These are phyloP conservation scores for Coreius guichenoti DNA, from an alignment of 2,797 vertebrate species.

Conservation along the genomic window DNA sequence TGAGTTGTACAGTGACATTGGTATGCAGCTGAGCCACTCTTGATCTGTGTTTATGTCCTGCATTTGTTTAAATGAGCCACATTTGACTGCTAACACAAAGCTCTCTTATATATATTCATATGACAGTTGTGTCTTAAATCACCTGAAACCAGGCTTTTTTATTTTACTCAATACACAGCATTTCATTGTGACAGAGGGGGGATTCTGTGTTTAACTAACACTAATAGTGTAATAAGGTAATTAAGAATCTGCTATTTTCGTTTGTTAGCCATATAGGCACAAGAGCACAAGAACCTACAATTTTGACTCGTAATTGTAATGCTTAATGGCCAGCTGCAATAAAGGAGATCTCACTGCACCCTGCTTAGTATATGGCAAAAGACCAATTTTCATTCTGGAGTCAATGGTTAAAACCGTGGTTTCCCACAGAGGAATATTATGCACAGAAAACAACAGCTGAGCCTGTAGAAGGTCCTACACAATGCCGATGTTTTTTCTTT, in stretches of 20 bases:
- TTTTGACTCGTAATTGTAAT: slow-evolving; percentile 49
- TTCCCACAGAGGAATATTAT: slow-evolving; percentile 63
- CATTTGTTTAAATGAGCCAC: slow-evolving; percentile 1
- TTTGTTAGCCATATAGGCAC: slow-evolving; percentile 32
- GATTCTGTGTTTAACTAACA: slow-evolving; percentile 26
- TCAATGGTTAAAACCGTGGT: slow-evolving; percentile 65
- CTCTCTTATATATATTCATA: background rate
- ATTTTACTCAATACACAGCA: background rate
- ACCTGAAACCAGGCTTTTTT: background rate
- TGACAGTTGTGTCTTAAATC: slow-evolving; percentile 3
- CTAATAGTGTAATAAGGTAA: slow-evolving; percentile 40
- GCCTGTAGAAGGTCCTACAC: slow-evolving; percentile 65
- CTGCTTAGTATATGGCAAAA: slow-evolving; percentile 42
- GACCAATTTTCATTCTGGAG: slow-evolving; percentile 58
- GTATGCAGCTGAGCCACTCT: background rate
- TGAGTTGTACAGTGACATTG: background rate
- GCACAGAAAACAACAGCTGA: slow-evolving; percentile 65
- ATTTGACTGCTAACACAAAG: background rate
- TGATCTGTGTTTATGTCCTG: slow-evolving; percentile 4
- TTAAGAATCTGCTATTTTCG: slow-evolving; percentile 36
- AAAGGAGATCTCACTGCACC: slow-evolving; percentile 42
- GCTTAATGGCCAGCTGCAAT: slow-evolving; percentile 46
- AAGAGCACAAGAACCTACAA: slow-evolving; percentile 41
- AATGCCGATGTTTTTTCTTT: slow-evolving; percentile 61
- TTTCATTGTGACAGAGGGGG: slow-evolving; percentile 6